Evolutionary conservation across 2,113 vertebrate genomes (phyloP).

Genomic region (Chloroceryle aenea): DNA sequence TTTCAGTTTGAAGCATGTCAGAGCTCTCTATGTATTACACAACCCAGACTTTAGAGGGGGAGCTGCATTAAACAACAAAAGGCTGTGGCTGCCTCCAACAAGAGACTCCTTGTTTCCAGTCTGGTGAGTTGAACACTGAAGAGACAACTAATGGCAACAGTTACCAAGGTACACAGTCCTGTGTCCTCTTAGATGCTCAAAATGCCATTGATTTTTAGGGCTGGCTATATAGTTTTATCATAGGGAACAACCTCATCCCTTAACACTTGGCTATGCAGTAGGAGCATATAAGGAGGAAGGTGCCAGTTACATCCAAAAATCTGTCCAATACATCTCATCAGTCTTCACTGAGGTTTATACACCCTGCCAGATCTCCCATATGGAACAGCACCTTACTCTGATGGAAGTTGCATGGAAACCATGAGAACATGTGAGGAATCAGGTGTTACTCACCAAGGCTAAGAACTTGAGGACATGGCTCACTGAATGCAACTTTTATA

Average conservation of each 20-base stretch:
- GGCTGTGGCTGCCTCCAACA: background rate
- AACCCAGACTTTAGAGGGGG: background rate
- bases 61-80: background rate
- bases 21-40: background rate
- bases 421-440: background rate
- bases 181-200: background rate
- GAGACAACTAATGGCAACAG: background rate
- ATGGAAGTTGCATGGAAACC: background rate
- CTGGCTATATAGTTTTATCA: background rate
- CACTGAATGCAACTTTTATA: background rate
- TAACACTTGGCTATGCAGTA: background rate
- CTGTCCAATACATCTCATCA: background rate
- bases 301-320: background rate
- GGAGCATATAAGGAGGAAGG: background rate
- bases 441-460: background rate
- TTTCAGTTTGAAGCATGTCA: background rate
- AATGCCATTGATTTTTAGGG: background rate
- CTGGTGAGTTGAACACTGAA: background rate
- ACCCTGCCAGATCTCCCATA: background rate
- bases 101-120: background rate
- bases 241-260: background rate
- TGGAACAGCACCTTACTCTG: background rate
- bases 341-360: background rate
- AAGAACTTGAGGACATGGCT: background rate
- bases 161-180: background rate